These are phyloP conservation scores for Netelia melanura DNA, from an alignment of 2,888 invertebrate species.

Conservation along the genomic window DNA sequence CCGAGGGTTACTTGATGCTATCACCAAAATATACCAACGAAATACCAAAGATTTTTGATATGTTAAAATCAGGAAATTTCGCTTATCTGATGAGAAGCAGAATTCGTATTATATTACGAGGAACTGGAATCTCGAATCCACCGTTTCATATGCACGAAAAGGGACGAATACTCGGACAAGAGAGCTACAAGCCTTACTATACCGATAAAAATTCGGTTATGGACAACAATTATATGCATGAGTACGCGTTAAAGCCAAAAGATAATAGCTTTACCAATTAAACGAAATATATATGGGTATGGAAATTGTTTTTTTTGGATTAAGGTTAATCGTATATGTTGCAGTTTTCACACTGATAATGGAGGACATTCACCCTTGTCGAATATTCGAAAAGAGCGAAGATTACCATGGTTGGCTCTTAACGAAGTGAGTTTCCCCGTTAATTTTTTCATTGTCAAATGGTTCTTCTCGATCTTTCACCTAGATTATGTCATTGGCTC, in stretches of 20 bases:
- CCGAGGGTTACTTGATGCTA: conserved; percentile 97
- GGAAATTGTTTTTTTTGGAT: background rate
- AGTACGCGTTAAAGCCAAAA: conserved; percentile 15
- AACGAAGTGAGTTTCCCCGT: conserved; percentile 91
- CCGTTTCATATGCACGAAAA: conserved; percentile 92
- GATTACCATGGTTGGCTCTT: conserved; percentile 95
- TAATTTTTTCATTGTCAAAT: background rate
- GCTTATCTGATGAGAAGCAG: conserved; percentile 95
- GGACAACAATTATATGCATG: conserved; percentile 59
- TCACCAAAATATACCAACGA: conserved; percentile 94
- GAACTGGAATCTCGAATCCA: conserved; percentile 87
- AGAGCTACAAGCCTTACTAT: conserved; percentile 67
- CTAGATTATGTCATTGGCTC: too few relatives aligned
- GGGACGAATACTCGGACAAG: conserved; percentile 86
- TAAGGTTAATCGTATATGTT: background rate
- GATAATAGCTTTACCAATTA: conserved; percentile 23
- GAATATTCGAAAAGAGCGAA: conserved; percentile 76
- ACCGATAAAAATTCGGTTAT: conserved; percentile 53
- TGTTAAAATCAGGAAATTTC: conserved; percentile 91
- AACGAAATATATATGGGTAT: too few relatives aligned
- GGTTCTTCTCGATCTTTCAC: background rate
- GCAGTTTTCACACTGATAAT: conserved; percentile 38
- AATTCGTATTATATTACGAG: conserved; percentile 94
- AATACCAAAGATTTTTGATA: conserved; percentile 91
- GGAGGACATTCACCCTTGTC: background rate